A percentile compares a stretch with the other conserved stretches of the same genome.
Evolutionary conservation across 1,140 invertebrate genomes (phyloP).

Genomic region (Eubasilissa regina): DNA sequence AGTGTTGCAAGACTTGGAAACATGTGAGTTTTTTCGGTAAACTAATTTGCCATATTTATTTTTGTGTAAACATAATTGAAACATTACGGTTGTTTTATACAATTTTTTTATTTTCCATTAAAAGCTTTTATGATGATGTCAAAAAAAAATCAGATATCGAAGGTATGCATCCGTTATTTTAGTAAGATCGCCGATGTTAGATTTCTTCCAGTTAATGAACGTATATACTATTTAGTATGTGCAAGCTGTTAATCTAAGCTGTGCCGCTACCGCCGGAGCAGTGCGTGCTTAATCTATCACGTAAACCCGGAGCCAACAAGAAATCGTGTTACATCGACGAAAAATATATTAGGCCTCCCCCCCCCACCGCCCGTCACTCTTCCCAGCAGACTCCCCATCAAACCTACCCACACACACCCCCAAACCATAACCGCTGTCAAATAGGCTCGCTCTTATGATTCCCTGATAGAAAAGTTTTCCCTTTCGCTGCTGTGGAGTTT

Average conservation of each 20-base stretch:
- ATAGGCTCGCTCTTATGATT: constrained; percentile 60
- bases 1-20: too few species aligned
- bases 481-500: constrained; percentile 53
- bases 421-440: constrained; percentile 60
- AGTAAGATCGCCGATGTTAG: too few species aligned
- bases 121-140: too few species aligned
- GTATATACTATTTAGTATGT: not conserved
- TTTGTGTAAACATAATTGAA: too few species aligned
- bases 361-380: constrained; percentile 27
- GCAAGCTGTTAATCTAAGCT: constrained; percentile 37
- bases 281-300: constrained; percentile 71
- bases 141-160: too few species aligned
- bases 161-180: too few species aligned
- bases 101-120: too few species aligned
- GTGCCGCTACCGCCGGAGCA: constrained; percentile 40
- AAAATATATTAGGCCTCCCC: constrained; percentile 70
- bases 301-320: constrained; percentile 71
- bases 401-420: constrained; percentile 37
- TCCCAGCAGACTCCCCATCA: not conserved
- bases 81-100: too few species aligned
- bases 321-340: constrained; percentile 72
- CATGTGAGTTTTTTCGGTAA: too few species aligned
- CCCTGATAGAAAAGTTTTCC: constrained; percentile 60
- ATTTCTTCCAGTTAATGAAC: too few species aligned
- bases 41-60: too few species aligned